These are phyloP conservation scores for Aromia moschata DNA, from an alignment of 2,888 invertebrate species.

Conservation along the genomic window DNA sequence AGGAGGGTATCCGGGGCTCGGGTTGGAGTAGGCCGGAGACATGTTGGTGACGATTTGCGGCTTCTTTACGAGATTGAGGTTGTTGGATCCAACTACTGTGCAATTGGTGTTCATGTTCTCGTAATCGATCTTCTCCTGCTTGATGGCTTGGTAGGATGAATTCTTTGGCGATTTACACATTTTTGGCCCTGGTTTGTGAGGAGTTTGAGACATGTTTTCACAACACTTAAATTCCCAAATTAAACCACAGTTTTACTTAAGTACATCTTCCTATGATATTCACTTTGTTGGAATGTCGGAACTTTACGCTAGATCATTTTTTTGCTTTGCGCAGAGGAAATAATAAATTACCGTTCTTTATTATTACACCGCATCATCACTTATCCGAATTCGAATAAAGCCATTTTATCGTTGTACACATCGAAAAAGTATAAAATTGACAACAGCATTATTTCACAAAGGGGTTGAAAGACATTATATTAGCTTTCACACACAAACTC, in stretches of 20 bases:
- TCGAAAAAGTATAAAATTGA: slow-evolving; percentile 45
- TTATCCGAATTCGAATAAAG: slow-evolving; percentile 64
- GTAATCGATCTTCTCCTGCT: slow-evolving; percentile 59
- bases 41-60: slow-evolving; percentile 58
- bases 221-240: slow-evolving; percentile 43
- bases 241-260: slow-evolving; percentile 46
- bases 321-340: slow-evolving; percentile 19
- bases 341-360: slow-evolving; percentile 24
- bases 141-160: slow-evolving; percentile 49
- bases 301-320: slow-evolving; percentile 35
- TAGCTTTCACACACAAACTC: slow-evolving; percentile 34
- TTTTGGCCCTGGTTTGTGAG: slow-evolving; percentile 58
- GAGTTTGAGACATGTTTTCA: slow-evolving; percentile 62
- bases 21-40: slow-evolving; percentile 59
- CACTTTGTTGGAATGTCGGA: slow-evolving; percentile 39
- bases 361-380: slow-evolving; percentile 38
- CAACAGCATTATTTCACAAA: slow-evolving; percentile 54
- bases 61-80: slow-evolving; percentile 62
- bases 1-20: slow-evolving; percentile 55
- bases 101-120: slow-evolving; percentile 62
- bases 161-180: slow-evolving; percentile 64
- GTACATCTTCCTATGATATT: slow-evolving; percentile 43
- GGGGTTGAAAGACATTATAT: slow-evolving; percentile 41
- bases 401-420: slow-evolving; percentile 61
- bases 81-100: slow-evolving; percentile 63